Percentiles rank a stretch among this genome's conserved stretches.
These are phyloP conservation scores for Phrynocephalus vlangalii DNA, from an alignment of 2,797 vertebrate genomes.

Conservation along the genomic window DNA sequence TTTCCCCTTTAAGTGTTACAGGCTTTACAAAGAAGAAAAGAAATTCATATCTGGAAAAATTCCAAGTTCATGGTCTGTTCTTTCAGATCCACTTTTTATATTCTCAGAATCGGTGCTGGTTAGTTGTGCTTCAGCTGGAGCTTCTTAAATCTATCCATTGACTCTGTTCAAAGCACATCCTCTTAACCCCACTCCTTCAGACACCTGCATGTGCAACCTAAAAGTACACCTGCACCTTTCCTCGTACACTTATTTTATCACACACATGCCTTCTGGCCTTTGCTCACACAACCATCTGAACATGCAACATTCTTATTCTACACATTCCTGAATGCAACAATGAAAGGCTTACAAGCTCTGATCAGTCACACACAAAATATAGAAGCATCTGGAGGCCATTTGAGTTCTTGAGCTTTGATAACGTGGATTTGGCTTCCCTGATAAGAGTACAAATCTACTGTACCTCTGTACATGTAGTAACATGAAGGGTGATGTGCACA, in stretches of 20 bases:
- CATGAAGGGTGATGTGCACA: neutral
- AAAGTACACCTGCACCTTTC: neutral
- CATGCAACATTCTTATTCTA: neutral
- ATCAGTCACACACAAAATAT: neutral
- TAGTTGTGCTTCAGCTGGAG: neutral
- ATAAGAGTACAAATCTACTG: neutral
- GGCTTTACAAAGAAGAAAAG: neutral
- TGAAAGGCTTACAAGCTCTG: slow-evolving; percentile 18
- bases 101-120: neutral
- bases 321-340: slow-evolving; percentile 1
- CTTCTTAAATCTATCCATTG: neutral
- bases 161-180: neutral
- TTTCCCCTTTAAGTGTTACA: neutral
- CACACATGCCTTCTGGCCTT: neutral
- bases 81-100: neutral
- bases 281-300: neutral
- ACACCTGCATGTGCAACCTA: neutral
- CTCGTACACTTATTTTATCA: neutral
- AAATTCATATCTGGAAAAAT: neutral
- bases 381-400: neutral
- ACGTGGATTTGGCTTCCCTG: neutral
- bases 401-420: slow-evolving; percentile 5
- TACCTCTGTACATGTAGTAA: neutral
- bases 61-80: neutral
- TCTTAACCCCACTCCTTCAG: neutral